Percentiles rank a stretch among this genome's conserved stretches.
These are phyloP conservation scores for Antidorcas marsupialis DNA, from an alignment of 2,113 vertebrate species.

Conservation along the genomic window DNA sequence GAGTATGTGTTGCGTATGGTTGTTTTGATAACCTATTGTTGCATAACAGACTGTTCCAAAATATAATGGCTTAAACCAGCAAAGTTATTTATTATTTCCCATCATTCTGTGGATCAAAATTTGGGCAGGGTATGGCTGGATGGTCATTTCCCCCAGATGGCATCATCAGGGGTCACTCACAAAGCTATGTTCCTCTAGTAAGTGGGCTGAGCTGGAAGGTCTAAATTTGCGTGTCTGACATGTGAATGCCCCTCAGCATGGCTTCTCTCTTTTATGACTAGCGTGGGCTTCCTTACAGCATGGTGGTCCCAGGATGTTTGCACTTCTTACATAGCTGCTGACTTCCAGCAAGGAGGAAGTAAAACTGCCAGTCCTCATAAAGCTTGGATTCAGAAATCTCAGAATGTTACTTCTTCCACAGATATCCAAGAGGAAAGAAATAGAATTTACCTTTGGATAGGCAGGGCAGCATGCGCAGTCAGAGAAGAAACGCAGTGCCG, in stretches of 20 bases:
- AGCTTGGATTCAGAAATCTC: background rate
- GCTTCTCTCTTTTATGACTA: background rate
- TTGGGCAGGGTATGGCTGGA: background rate
- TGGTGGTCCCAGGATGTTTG: background rate
- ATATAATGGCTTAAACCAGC: background rate
- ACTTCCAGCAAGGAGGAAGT: background rate
- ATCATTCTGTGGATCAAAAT: background rate
- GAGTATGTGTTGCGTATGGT: background rate
- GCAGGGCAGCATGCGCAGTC: background rate
- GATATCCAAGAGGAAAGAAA: background rate
- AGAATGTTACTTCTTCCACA: background rate
- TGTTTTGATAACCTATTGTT: background rate
- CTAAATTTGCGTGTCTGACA: accelerated
- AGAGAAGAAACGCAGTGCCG: background rate
- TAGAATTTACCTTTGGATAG: background rate
- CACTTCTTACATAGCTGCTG: background rate
- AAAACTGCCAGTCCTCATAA: background rate
- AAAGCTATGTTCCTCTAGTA: background rate
- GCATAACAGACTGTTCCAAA: background rate
- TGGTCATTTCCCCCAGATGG: background rate
- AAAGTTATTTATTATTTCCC: background rate
- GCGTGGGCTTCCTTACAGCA: background rate
- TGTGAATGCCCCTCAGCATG: accelerated
- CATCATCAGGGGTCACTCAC: background rate
- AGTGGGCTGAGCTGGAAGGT: background rate